Evolutionary conservation across 1,140 invertebrate genomes (phyloP).

Genomic region (Lordiphosa collinella): DNA sequence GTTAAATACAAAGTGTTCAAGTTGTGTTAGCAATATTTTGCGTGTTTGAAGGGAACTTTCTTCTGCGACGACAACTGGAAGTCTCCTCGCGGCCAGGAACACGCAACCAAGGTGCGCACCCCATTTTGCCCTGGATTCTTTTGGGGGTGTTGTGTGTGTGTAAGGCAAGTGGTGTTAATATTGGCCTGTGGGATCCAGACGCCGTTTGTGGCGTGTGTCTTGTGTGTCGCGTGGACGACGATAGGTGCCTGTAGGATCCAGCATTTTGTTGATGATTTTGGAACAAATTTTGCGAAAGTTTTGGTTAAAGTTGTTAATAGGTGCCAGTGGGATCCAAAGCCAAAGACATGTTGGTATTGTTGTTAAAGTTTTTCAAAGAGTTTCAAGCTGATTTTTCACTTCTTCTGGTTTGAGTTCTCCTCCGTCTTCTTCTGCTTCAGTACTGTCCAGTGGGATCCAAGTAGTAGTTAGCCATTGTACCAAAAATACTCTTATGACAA

Average conservation of each 20-base stretch:
- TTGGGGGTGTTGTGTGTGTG: constrained; percentile 9
- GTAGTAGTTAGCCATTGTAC: constrained; percentile 59
- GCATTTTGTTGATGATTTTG: constrained; percentile 45
- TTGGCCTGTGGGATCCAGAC: constrained; percentile 75
- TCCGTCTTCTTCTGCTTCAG: constrained; percentile 11
- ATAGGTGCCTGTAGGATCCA: constrained; percentile 75
- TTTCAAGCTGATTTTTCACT: constrained; percentile 4
- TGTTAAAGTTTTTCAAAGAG: constrained; percentile 3
- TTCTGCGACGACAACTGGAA: constrained; percentile 76
- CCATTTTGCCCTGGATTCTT: constrained; percentile 62
- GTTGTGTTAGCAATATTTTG: background rate
- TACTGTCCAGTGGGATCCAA: constrained; percentile 67
- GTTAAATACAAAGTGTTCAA: constrained; percentile 55
- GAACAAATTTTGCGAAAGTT: too few relatives aligned
- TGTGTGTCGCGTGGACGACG: constrained; percentile 56
- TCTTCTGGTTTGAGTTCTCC: too few relatives aligned
- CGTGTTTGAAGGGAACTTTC: too few relatives aligned
- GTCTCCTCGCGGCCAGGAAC: constrained; percentile 79
- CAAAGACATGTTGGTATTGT: constrained; percentile 69
- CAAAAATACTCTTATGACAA: constrained; percentile 64
- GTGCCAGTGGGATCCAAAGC: constrained; percentile 77
- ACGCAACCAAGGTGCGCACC: constrained; percentile 71
- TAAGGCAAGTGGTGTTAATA: constrained; percentile 72
- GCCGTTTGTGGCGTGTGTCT: constrained; percentile 57
- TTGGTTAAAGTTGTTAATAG: too few relatives aligned